Evolutionary conservation across 2,113 vertebrate species (phyloP).

Genomic region (Carassius auratus): DNA sequence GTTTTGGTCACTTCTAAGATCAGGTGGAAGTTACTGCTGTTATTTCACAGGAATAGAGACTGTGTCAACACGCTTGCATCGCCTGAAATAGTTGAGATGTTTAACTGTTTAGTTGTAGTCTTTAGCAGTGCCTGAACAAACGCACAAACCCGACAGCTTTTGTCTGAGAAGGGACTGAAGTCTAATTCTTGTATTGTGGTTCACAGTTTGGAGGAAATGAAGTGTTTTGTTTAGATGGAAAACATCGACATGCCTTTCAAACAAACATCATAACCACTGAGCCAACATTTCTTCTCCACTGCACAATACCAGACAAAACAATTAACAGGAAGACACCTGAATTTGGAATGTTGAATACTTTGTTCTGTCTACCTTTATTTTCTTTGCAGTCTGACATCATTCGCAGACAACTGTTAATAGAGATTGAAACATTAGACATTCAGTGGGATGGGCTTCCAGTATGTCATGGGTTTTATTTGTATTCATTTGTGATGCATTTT

Average conservation of each 20-base stretch:
- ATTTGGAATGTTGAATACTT: constrained; percentile 29
- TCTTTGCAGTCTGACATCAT: constrained; percentile 5
- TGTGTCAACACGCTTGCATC: not conserved
- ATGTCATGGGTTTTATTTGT: not conserved
- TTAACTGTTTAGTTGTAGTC: not conserved
- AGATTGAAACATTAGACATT: constrained; percentile 17
- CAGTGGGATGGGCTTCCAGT: not conserved
- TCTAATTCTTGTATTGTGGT: constrained; percentile 30
- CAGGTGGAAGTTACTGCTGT: not conserved
- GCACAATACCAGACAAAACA: constrained; percentile 15
- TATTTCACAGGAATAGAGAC: not conserved
- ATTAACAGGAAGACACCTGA: constrained; percentile 39
- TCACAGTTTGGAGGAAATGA: not conserved
- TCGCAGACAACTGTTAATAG: not conserved
- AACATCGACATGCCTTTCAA: constrained; percentile 30
- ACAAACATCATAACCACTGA: constrained; percentile 36
- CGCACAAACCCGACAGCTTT: not conserved
- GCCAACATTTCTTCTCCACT: constrained; percentile 30
- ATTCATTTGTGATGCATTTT: constrained; percentile 2
- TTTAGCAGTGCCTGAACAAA: not conserved
- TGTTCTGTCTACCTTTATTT: constrained; percentile 9
- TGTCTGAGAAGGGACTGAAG: constrained; percentile 20
- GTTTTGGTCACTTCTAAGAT: not conserved
- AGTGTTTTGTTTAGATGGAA: constrained; percentile 36
- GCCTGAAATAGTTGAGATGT: constrained; percentile 2